Base-by-base conservation (phyloP, 2,113 vertebrate species). In the Macroglossus sobrinus region DNA sequence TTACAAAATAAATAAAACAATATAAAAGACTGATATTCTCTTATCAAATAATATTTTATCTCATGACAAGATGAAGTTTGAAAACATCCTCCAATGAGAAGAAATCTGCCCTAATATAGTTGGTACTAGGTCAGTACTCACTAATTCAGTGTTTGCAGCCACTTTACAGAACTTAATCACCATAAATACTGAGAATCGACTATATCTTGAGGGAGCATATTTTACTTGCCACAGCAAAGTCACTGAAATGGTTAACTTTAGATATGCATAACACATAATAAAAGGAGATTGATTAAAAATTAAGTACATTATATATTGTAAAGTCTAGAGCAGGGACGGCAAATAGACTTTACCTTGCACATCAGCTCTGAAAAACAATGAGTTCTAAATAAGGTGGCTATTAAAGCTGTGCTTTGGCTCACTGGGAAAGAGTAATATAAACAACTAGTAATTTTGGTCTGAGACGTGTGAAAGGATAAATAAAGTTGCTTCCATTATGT, bases 31-130 rank as follows among this genome's bases (percentile, higher is more conserved):
- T 80, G 14, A 63, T 75, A 30, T 28, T 94, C 38, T 33, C 53
- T 63, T 75, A 93, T 57, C 57, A 87, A 91, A 63, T 64, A 85
- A 40, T 40, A 93, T 63, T 94, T 92, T 74, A 92, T 92, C 33
- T 85, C 18, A 68, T 35, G 43, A 89, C 28, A 86, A 92, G n/a
- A 95, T 47, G 3, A 86, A 69, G 24, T 91, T 19, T 80, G 87
- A 97, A 92, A 97, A 97, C 4, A 89, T 40, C 30, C 45, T 86
- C 75, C 19, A 57, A 57, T 28, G 74, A 64, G 7, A 91, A 95
- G 12, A 93, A 66, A 71, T 47, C 72, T 45, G 14, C 63, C 9
- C 9, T 38, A 85, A 15, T 22, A 75, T 50, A 50, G 50, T 50
- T 15, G 4, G 43, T 45, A 81, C 89, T 30, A 50, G 76, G 64